Conservation (phyloP, 2,797 vertebrate species). For the Spondyliosoma cantharus region DNA sequence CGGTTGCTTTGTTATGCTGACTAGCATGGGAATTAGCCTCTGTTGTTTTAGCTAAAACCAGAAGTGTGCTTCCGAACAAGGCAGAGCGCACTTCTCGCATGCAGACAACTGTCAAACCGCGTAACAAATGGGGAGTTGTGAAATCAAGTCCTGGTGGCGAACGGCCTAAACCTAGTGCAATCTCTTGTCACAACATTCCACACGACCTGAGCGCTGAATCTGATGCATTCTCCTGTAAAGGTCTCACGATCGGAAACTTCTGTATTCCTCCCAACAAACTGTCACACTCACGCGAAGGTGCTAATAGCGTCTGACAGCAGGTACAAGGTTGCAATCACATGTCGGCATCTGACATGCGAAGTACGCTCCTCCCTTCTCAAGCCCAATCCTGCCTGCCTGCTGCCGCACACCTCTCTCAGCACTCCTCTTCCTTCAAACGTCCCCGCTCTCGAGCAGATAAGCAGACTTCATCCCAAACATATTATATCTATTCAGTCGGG, state of each 20-base stretch:
- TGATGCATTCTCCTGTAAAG: constrained; percentile 21
- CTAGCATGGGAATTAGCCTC: constrained; percentile 35
- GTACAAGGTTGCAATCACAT: constrained; percentile 42
- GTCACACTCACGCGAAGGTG: constrained; percentile 28
- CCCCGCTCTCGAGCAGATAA: constrained; percentile 55
- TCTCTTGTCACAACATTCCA: constrained; percentile 49
- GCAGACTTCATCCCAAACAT: constrained; percentile 72
- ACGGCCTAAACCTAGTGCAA: constrained; percentile 31
- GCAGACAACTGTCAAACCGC: constrained; percentile 4
- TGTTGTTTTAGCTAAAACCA: constrained; percentile 54
- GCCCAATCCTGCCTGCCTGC: constrained; percentile 71
- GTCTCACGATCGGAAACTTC: constrained; percentile 33
- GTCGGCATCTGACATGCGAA: constrained; percentile 45
- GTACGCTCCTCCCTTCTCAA: constrained; percentile 52
- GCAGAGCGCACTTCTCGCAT: neutral
- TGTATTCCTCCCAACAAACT: constrained; percentile 42
- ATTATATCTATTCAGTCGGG: constrained; percentile 67
- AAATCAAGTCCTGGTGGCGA: constrained; percentile 51
- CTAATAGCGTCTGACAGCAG: constrained; percentile 50
- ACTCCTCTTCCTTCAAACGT: constrained; percentile 36
- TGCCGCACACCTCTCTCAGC: constrained; percentile 44
- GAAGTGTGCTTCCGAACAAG: constrained; percentile 27
- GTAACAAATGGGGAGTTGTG: constrained; percentile 55
- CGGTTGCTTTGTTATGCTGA: constrained; percentile 43
- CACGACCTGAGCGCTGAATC: constrained; percentile 24